Evolutionary conservation across 2,888 invertebrate genomes (phyloP), one percentile per base, ranked within the genome.

Genomic region (Thymelicus acteon): DNA sequence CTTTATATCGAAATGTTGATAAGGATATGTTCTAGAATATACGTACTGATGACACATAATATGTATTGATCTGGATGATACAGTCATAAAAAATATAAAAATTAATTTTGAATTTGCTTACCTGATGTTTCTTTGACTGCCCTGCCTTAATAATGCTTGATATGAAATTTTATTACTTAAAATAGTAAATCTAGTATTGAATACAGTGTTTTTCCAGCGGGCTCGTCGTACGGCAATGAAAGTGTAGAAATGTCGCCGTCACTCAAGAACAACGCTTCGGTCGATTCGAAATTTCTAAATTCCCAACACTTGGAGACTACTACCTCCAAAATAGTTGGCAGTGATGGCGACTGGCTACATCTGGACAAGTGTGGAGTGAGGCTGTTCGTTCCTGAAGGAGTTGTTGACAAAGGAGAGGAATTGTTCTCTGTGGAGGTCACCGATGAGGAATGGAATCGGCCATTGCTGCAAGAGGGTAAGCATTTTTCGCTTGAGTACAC

Each of bases 401-500:
- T 98, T 0, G 95, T 99, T n/a, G 96, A 96, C 24, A 96, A 97
- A 80, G 96, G 96, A 12, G 95, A 96, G 72, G 97, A 97, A 85
- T 96, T 98, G 83, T 95, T 99, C 73, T 98, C 97, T 78, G 92
- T 99, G 75, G 97, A 98, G 75, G 97, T 98, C 71, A 95, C 98
- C 65, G 96, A 98, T 82, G 98, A 99, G 83, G 98, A 98, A 85
- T 97, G 97, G 90, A 98, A 97, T 86, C 95, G 97, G 81, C 98
- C 98, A 52, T 95, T 96, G 86, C 92, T 98, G 77, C 95, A 96
- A 84, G 97, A 97, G 94, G 95, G 97, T 87, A 81, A 82, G 76
- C 8, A 10, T 63, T 48, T 15, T 47, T 40, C 1, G 6, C 13
- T n/a, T n/a, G 19, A 19, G 19, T 19, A 19, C 19, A 1, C 19